phyloP scores from a whole-genome alignment of 2,888 invertebrate genomes.

The Cenopis cana region DNA sequence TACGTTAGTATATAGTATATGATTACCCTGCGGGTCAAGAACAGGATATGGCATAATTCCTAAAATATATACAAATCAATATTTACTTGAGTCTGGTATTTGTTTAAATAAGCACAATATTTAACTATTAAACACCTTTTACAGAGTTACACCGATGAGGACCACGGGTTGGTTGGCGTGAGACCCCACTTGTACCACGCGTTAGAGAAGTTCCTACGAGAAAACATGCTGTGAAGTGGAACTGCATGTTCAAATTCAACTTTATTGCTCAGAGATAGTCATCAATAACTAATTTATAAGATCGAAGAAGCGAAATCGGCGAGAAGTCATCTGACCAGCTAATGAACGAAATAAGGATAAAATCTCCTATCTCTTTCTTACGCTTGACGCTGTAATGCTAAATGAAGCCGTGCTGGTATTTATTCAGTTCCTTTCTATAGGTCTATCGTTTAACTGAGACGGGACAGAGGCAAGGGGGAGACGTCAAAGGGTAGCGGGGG shows the following conservation, averaged over 20 bases:
- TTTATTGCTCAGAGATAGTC: slow-evolving; percentile 14
- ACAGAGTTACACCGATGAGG: slow-evolving; percentile 97
- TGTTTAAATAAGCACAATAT: background rate
- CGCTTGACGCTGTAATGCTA: background rate
- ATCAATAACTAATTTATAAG: slow-evolving; percentile 23
- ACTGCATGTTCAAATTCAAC: background rate
- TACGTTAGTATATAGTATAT: too few relatives aligned
- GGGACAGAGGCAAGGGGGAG: too few relatives aligned
- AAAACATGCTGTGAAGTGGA: slow-evolving; percentile 72
- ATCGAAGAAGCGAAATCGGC: background rate
- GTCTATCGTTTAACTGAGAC: too few relatives aligned
- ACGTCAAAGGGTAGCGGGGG: too few relatives aligned
- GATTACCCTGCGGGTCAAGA: too few relatives aligned
- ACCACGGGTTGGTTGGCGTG: slow-evolving; percentile 93
- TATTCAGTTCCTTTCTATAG: too few relatives aligned
- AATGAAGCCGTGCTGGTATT: too few relatives aligned
- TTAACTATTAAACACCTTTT: too few relatives aligned
- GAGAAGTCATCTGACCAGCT: background rate
- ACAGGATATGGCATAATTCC: too few relatives aligned
- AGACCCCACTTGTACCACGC: slow-evolving; percentile 95
- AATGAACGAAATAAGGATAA: background rate
- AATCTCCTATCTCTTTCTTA: background rate
- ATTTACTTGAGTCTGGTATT: too few relatives aligned
- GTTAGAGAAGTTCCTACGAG: slow-evolving; percentile 91
- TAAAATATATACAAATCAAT: too few relatives aligned